Conservation (phyloP, 2,888 invertebrate species). For the Tetragnatha montana region DNA sequence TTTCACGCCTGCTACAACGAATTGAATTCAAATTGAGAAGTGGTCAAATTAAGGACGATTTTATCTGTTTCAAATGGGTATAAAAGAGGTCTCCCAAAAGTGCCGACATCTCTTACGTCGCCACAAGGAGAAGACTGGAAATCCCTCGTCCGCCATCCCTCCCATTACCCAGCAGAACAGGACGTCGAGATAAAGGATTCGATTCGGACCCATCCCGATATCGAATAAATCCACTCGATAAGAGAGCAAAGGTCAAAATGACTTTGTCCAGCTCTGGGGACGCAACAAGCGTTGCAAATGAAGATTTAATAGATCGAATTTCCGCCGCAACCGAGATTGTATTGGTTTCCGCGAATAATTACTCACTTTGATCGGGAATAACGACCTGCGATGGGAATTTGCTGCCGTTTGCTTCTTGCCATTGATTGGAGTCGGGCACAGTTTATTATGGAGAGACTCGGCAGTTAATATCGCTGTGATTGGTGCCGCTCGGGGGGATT, state of each 20-base stretch:
- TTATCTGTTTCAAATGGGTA: too few species aligned
- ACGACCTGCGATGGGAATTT: conserved; percentile 13
- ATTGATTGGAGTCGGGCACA: not conserved
- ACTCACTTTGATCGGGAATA: conserved; percentile 21
- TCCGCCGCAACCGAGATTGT: conserved; percentile 1
- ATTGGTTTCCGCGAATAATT: conserved; percentile 29
- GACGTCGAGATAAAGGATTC: not conserved
- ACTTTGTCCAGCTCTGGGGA: conserved; percentile 3
- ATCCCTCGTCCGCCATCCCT: not conserved
- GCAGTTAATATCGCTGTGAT: too few species aligned
- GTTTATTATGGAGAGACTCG: too few species aligned
- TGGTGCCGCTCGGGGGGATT: too few species aligned
- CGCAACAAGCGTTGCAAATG: conserved; percentile 38
- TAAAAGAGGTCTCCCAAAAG: too few species aligned
- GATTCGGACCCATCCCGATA: not conserved
- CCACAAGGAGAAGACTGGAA: too few species aligned
- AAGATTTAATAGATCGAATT: conserved; percentile 39
- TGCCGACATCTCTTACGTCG: too few species aligned
- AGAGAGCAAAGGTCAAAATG: not conserved
- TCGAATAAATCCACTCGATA: conserved; percentile 38
- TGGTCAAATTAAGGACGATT: too few species aligned
- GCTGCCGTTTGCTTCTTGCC: not conserved
- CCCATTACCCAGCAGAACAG: conserved; percentile 5
- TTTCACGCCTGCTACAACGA: too few species aligned
- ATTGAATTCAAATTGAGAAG: too few species aligned